A percentile compares a stretch with the other conserved stretches of the same genome.
Conservation (phyloP, 2,797 vertebrate genomes). For the Cichlasoma orientale region DNA sequence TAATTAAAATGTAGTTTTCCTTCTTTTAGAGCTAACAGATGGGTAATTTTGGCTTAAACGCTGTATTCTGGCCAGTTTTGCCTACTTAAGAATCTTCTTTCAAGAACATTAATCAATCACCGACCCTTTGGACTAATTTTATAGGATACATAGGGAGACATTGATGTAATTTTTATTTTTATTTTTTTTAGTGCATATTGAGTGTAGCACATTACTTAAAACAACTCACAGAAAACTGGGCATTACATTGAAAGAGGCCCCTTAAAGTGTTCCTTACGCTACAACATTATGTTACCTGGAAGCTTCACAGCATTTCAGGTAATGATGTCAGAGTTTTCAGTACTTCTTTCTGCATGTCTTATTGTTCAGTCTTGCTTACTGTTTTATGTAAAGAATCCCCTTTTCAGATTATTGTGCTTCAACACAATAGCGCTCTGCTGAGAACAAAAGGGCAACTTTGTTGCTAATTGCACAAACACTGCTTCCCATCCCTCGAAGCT, state of each 20-base stretch:
- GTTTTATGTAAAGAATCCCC: slow-evolving; percentile 12
- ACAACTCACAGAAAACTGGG: background rate
- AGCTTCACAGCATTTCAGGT: background rate
- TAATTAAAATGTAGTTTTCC: slow-evolving; percentile 57
- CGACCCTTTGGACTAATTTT: background rate
- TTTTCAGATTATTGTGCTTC: slow-evolving; percentile 13
- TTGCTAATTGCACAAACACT: slow-evolving; percentile 1
- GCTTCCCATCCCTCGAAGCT: background rate
- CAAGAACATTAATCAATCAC: slow-evolving; percentile 14
- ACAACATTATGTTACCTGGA: background rate
- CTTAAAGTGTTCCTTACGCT: background rate
- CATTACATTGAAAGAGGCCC: background rate
- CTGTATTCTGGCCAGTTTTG: slow-evolving; percentile 21
- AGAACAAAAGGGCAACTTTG: background rate
- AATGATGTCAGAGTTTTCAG: background rate
- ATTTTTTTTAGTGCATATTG: background rate
- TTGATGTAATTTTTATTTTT: background rate
- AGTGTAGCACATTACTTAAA: background rate
- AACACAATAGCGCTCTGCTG: background rate
- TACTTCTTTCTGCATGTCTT: background rate
- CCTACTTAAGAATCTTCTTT: background rate
- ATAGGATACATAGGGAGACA: background rate
- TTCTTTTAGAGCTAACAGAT: slow-evolving; percentile 51
- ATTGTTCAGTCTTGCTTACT: background rate
- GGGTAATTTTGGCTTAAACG: slow-evolving; percentile 24